phyloP scores from a whole-genome alignment of 2,888 invertebrate genomes.

The Tenthredo amoena region DNA sequence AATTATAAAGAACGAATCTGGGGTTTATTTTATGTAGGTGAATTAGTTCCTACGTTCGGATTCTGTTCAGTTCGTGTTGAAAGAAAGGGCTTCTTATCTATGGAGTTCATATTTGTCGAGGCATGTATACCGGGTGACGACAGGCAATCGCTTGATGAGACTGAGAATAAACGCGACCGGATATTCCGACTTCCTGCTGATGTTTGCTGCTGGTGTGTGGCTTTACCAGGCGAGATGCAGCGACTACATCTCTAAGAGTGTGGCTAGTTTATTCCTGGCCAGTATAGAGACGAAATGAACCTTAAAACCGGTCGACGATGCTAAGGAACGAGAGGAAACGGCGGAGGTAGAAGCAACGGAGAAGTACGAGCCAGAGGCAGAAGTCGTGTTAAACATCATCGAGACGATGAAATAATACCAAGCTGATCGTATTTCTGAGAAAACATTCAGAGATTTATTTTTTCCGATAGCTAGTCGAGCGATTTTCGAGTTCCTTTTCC shows the following conservation, averaged over 20 bases:
- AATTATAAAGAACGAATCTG: background rate
- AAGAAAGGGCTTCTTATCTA: background rate
- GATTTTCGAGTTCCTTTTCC: background rate
- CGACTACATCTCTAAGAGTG: constrained; percentile 11
- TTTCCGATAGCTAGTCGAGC: background rate
- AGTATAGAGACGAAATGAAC: constrained; percentile 35
- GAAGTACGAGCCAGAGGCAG: constrained; percentile 12
- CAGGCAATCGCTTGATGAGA: constrained; percentile 12
- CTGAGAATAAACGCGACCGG: constrained; percentile 51
- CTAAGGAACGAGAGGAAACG: constrained; percentile 29
- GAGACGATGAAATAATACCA: constrained; percentile 25
- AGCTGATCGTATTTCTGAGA: constrained; percentile 20
- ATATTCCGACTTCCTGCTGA: constrained; percentile 42
- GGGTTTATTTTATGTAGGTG: background rate
- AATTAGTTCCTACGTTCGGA: background rate
- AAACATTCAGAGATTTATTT: background rate
- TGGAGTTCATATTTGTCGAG: background rate
- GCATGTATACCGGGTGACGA: constrained; percentile 13
- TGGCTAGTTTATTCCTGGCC: constrained; percentile 48
- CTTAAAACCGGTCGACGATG: constrained; percentile 44
- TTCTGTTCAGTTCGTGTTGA: background rate
- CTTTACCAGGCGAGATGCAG: constrained; percentile 11
- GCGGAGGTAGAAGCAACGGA: constrained; percentile 15
- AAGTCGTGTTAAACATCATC: constrained; percentile 38
- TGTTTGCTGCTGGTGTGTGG: background rate